A percentile compares a stretch with the other conserved stretches of the same genome.
phyloP scores from a whole-genome alignment of 2,888 invertebrate species.

The Clunio marinus region DNA sequence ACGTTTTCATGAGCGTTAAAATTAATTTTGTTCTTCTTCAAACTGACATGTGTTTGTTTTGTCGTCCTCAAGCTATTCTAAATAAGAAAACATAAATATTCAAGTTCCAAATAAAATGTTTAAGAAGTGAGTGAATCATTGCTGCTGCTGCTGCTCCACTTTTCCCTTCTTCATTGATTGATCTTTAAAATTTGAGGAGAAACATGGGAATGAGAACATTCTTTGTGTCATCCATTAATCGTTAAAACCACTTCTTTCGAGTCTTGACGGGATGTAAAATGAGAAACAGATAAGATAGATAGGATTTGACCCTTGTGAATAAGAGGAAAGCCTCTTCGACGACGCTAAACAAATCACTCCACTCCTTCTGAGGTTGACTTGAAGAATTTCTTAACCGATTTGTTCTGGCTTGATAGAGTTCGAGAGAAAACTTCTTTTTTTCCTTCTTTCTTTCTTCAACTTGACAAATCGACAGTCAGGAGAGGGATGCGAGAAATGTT shows the following conservation, averaged over 20 bases:
- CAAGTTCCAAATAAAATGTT: background rate
- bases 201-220: background rate
- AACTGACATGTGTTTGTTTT: background rate
- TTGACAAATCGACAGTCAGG: constrained; percentile 24
- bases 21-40: background rate
- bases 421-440: background rate
- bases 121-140: background rate
- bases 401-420: constrained; percentile 21
- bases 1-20: background rate
- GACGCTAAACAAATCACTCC: constrained; percentile 5
- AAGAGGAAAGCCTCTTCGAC: background rate
- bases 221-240: background rate
- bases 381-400: background rate
- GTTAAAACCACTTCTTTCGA: background rate
- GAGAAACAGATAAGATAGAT: background rate
- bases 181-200: background rate
- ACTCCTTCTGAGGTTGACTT: background rate
- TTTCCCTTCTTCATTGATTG: background rate
- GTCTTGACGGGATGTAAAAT: too few relatives aligned
- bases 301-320: background rate
- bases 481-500: background rate
- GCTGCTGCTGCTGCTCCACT: background rate
- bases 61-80: background rate
- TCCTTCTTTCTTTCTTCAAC: background rate
- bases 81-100: background rate